phyloP scores from a whole-genome alignment of 2,888 invertebrate genomes.

The Notodromas monacha region DNA sequence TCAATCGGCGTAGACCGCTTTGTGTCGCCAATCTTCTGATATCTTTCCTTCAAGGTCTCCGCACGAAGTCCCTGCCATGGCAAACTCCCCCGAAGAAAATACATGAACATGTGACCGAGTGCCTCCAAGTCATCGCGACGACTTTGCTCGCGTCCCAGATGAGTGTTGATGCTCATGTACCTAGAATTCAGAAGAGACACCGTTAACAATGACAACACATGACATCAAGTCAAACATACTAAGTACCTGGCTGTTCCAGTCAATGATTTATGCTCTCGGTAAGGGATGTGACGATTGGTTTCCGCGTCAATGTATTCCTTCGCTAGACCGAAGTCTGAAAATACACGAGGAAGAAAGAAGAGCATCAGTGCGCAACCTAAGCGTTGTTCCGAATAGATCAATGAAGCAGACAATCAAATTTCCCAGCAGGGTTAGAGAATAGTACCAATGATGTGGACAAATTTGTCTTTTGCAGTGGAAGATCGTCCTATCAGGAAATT shows the following conservation, averaged over 20 bases:
- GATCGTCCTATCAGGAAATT: conserved; percentile 96
- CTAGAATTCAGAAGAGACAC: too few species aligned
- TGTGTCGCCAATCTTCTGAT: conserved; percentile 99
- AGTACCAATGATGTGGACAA: conserved; percentile 96
- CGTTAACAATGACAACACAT: too few species aligned
- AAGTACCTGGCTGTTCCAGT: conserved; percentile 99
- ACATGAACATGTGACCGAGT: conserved; percentile 99
- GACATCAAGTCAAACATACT: too few species aligned
- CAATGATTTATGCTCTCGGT: conserved; percentile 98
- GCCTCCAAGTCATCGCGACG: conserved; percentile 97
- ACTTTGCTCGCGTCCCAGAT: conserved; percentile 98
- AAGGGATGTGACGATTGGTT: conserved; percentile 99
- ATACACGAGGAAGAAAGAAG: too few species aligned
- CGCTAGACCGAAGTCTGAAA: conserved; percentile 91
- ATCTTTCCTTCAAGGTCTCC: conserved; percentile 92
- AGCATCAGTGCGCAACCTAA: too few species aligned
- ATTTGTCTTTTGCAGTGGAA: conserved; percentile 85
- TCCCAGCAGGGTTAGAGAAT: too few species aligned
- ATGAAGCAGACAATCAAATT: too few species aligned
- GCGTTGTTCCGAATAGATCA: too few species aligned
- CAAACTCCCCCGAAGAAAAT: conserved; percentile 92
- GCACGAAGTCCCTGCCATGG: conserved; percentile 99
- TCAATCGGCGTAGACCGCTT: conserved; percentile 96
- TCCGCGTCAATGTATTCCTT: conserved; percentile 99
- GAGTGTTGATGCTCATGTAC: conserved; percentile 99